Conservation (phyloP, 1,140 invertebrate genomes). For the Kradibia gibbosae region DNA sequence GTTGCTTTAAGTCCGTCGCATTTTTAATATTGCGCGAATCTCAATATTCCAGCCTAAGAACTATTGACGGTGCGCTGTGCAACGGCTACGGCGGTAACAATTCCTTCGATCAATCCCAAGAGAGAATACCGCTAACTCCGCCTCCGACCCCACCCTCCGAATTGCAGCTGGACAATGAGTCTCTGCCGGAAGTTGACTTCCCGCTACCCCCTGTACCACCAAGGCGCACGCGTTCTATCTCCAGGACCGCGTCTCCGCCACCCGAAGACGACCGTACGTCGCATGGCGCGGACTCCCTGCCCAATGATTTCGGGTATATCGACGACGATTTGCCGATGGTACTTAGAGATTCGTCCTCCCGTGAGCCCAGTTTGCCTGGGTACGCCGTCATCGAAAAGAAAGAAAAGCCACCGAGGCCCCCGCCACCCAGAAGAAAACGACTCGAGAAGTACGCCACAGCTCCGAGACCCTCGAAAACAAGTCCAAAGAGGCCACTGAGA, state of each 20-base stretch:
- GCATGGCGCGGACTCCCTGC: constrained; percentile 79
- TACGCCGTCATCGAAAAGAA: constrained; percentile 80
- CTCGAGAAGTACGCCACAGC: constrained; percentile 70
- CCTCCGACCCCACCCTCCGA: constrained; percentile 6
- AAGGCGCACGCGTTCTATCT: constrained; percentile 70
- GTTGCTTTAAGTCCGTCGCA: not conserved
- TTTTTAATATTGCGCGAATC: not conserved
- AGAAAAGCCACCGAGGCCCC: constrained; percentile 74
- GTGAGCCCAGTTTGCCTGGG: constrained; percentile 69
- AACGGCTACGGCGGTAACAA: constrained; percentile 55
- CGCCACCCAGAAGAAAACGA: constrained; percentile 75
- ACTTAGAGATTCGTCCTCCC: constrained; percentile 52
- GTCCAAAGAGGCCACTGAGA: constrained; percentile 73
- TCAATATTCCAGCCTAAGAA: constrained; percentile 15
- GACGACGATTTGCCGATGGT: constrained; percentile 59
- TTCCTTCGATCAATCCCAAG: not conserved
- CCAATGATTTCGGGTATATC: constrained; percentile 61
- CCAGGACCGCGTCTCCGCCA: constrained; percentile 75
- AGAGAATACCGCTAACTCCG: constrained; percentile 44
- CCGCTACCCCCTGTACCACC: constrained; percentile 62
- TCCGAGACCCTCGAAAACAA: constrained; percentile 57
- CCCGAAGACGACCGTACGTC: constrained; percentile 81
- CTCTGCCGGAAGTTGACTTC: constrained; percentile 51
- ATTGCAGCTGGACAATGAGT: constrained; percentile 58
- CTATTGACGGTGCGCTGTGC: constrained; percentile 55